Base-by-base conservation (phyloP, 2,888 invertebrate genomes). In the Timandra comae region DNA sequence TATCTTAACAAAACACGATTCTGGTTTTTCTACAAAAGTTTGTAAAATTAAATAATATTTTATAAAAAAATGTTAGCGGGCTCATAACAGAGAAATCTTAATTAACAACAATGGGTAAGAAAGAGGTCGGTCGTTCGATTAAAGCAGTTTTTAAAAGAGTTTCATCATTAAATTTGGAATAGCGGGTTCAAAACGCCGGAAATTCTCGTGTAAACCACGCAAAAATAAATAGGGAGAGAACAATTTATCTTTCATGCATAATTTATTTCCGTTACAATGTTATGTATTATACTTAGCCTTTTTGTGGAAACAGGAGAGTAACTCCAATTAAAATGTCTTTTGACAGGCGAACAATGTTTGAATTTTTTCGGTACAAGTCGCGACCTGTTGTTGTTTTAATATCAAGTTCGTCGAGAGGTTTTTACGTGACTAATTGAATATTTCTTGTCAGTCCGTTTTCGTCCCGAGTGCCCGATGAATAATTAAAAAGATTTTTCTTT, bases 371-470 rank as follows among this genome's bases (percentile, higher is more conserved):
- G 31, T n/a, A n/a, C 21, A 11, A 22, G 21, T 29, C 26, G 33
- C 43, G 52, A 50, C 46, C 44, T 52, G 49, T 51, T 56, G 47
- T 57, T 53, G 43, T 54, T 62, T 48, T 48, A 46, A 49, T 55
- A 44, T 33, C 29, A 41, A 41, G 35, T 37, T 44, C 39, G 41
- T 32, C 29, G 47, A 52, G 43, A 53, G 52, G 50, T 53, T 58
- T 64, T 61, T 56, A 51, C 54, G 43, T 47, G 36, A 52, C 46
- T 63, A 66, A 64, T 67, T 63, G 54, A 63, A 66, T 63, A 63
- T 62, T 58, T 60, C 42, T 49, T 45, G 40, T 49, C 40, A 35
- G 43, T 52, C 53, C 46, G 29, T 44, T 51, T 43, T 39, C 38
- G 32, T 41, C 44, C 31, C 35, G 50, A 64, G 54, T 61, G 50